Conservation (phyloP, 2,888 invertebrate genomes). For the Coenonympha arcania region DNA sequence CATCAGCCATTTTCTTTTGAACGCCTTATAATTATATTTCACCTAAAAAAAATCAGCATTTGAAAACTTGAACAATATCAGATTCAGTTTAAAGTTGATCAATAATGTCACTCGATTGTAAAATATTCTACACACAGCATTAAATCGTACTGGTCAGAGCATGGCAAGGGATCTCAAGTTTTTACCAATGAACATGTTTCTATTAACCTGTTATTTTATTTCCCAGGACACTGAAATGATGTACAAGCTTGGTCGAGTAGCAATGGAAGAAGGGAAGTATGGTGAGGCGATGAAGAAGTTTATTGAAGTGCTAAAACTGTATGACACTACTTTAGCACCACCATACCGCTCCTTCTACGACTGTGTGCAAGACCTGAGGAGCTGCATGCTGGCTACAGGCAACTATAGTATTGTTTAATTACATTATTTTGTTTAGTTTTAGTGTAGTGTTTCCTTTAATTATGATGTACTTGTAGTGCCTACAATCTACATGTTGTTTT, state of each 20-base stretch:
- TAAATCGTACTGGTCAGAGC: no score
- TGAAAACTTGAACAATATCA: not conserved
- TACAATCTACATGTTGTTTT: not conserved
- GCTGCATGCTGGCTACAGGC: constrained; percentile 80
- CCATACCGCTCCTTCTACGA: constrained; percentile 84
- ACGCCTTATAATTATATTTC: not conserved
- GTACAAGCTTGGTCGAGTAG: constrained; percentile 75
- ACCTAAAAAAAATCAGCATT: not conserved
- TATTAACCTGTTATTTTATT: no score
- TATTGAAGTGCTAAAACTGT: constrained; percentile 77
- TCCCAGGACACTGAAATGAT: constrained; percentile 82
- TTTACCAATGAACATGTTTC: no score
- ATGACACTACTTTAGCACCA: constrained; percentile 79
- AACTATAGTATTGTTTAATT: constrained; percentile 63
- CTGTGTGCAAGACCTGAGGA: constrained; percentile 80
- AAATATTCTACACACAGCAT: no score
- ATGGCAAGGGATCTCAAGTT: no score
- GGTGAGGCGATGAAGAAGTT: constrained; percentile 78
- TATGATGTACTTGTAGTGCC: no score
- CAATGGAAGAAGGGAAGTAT: constrained; percentile 77
- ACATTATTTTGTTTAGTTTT: constrained; percentile 1
- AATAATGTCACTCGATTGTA: no score
- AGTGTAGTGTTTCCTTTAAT: not conserved
- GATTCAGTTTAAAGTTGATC: no score
- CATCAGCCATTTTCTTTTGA: constrained; percentile 49